Evolutionary conservation across 2,888 invertebrate species (phyloP), one percentile per base, ranked within the genome.

Genomic region (Gasteruption jaculator): DNA sequence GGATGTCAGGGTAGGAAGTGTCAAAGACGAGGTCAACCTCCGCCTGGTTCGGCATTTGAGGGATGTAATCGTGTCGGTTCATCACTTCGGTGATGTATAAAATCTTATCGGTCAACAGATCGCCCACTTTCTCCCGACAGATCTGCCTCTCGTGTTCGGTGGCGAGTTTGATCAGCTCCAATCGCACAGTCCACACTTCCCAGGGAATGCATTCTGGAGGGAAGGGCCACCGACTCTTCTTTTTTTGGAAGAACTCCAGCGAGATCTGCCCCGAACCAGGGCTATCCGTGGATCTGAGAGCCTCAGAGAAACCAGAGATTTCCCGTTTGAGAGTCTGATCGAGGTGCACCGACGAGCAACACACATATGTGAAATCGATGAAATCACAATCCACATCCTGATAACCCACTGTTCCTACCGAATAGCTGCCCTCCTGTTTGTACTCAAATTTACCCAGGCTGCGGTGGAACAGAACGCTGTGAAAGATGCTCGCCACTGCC

Each of bases 361-460:
- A 88, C 18, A 93, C 96, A 74, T 97, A 97, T 5, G 96, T 96
- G 69, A 96, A 86, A 74, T 97, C 96, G 60, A 99, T 88, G 69
- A 93, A 94, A 73, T 97, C 92, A 76, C 97, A 99, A 73, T 95
- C 92, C 24, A 96, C 91, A 73, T 99, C 99, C 55, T 90, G 86
- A 65, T 93, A 91, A 51, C 96, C 95, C 39, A 99, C 82, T 1
- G 94, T 91, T 36, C 96, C 95, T 56, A 97, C 89, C 15, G 93
- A 91, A 73, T 96, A 99, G 72, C 87, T 91, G 60, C 88, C 90
- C 73, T 95, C 94, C 66, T 86, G 86, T 71, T 86, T 90, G 75
- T 94, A 97, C 43, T 86, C 83, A 75, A 95, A 96, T 79, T 93
- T 93, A 46, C 93, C 93, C 57, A 88, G 79, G 45, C 89, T 86